These are phyloP conservation scores for Polia nebulosa DNA, from an alignment of 2,888 invertebrate species.

Conservation along the genomic window DNA sequence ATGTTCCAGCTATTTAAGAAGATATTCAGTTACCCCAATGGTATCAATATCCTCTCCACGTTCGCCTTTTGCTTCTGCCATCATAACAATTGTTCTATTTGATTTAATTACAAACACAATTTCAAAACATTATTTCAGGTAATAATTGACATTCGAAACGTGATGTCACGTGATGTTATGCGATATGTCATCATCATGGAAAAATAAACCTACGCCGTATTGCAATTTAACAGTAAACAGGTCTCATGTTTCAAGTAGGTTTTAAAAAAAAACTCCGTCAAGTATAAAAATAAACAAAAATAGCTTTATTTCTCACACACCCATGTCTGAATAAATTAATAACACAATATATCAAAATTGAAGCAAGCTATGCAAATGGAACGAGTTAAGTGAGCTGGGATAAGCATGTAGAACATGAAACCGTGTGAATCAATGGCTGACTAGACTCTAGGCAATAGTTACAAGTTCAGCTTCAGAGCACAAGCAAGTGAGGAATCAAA, in stretches of 20 bases:
- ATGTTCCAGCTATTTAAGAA: not conserved
- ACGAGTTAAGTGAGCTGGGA: conserved; percentile 63
- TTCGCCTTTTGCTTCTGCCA: conserved; percentile 81
- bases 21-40: conserved; percentile 80
- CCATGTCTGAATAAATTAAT: conserved; percentile 72
- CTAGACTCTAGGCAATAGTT: conserved; percentile 57
- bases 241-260: not conserved
- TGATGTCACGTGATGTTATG: not conserved
- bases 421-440: conserved; percentile 52
- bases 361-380: conserved; percentile 64
- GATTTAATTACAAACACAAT: not conserved
- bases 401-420: conserved; percentile 43
- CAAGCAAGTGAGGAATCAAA: conserved; percentile 3
- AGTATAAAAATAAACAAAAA: conserved; percentile 60
- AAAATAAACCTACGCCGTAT: conserved; percentile 7
- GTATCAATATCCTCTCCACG: conserved; percentile 84
- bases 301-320: conserved; percentile 67
- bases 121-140: conserved; percentile 21
- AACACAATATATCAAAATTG: conserved; percentile 65
- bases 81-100: conserved; percentile 14
- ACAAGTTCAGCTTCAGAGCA: conserved; percentile 26
- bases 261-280: not conserved
- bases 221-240: conserved; percentile 9
- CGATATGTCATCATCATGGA: not conserved
- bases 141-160: conserved; percentile 26